A percentile compares a stretch with the other conserved stretches of the same genome.
phyloP scores from a whole-genome alignment of 2,888 invertebrate species.

The Noctua janthina region DNA sequence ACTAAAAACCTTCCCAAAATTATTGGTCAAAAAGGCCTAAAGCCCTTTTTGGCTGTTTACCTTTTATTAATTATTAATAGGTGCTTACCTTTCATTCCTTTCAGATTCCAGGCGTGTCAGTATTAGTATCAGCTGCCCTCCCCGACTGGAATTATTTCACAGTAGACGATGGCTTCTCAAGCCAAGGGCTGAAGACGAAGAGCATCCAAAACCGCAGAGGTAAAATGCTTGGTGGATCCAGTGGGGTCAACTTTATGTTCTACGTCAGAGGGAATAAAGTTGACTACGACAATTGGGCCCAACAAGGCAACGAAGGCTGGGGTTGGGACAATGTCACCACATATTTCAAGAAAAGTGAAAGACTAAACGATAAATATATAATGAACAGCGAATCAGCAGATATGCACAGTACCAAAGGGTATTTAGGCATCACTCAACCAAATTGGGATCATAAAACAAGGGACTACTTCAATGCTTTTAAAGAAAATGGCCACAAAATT shows the following conservation, averaged over 20 bases:
- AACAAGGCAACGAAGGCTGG: conserved; percentile 89
- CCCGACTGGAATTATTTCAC: conserved; percentile 91
- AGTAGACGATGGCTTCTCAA: conserved; percentile 71
- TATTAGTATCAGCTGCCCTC: conserved; percentile 70
- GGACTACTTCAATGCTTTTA: conserved; percentile 75
- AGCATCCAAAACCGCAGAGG: conserved; percentile 88
- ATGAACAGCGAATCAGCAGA: conserved; percentile 74
- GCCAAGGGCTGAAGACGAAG: conserved; percentile 69
- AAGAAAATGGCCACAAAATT: conserved; percentile 74
- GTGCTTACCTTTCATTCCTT: conserved; percentile 31
- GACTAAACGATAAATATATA: conserved; percentile 60
- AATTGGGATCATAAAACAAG: conserved; percentile 75
- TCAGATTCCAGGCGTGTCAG: conserved; percentile 68
- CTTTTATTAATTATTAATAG: background rate
- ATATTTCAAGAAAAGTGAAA: conserved; percentile 79
- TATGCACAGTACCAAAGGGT: conserved; percentile 71
- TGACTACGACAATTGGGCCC: conserved; percentile 92
- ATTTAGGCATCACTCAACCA: conserved; percentile 73
- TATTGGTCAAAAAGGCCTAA: background rate
- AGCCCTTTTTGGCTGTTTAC: background rate
- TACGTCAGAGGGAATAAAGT: conserved; percentile 91
- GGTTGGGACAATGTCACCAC: conserved; percentile 72
- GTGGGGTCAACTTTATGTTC: conserved; percentile 92
- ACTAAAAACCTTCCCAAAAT: background rate
- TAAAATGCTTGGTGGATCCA: conserved; percentile 92